Evolutionary conservation across 2,113 vertebrate genomes (phyloP), one percentile per base, ranked within the genome.

Genomic region (Vombatus ursinus): DNA sequence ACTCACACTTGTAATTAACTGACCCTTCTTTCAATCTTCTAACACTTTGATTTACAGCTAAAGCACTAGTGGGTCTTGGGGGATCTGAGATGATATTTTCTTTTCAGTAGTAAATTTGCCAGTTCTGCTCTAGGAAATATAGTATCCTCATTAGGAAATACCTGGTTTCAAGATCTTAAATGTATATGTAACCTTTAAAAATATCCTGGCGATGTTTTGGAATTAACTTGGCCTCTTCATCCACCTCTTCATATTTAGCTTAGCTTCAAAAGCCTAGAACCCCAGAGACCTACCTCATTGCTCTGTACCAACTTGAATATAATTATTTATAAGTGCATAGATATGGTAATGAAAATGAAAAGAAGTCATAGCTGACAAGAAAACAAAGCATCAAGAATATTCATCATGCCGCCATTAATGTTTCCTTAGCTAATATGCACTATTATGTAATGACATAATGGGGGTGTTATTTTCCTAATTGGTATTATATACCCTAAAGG

Each of bases 391-490:
- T n/a, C 94, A 54, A 61, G 93, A 93, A 91, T 95, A 95, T 94
- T 97, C 97, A 96, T 94, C 94, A 54, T 94, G 89, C 48, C 31
- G 14, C 26, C 90, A 97, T 95, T 98, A 98, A 97, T 96, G 92
- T 51, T 47, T 96, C 92, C 94, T 97, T 96, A 96, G 91, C 90
- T 90, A 96, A 91, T 96, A 92, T 92, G 48, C 93, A 57, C 93
- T 97, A 23, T 96, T 98, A 96, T 50, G 95, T 96, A 97, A 98
- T 97, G 94, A 96, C 61, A 95, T 96, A 96, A 97, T 94, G 37
- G 94, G 92, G 90, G 90, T 92, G 77, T 91, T 98, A 97, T 97
- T 98, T 97, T 97, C 93, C 93, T 96, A 97, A 97, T 95, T 97
- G 95, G 96, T 96, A 96, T 96, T 96, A 95, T 94, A 96, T 96